Conservation (phyloP, 2,113 vertebrate genomes). For the Alosa alosa region DNA sequence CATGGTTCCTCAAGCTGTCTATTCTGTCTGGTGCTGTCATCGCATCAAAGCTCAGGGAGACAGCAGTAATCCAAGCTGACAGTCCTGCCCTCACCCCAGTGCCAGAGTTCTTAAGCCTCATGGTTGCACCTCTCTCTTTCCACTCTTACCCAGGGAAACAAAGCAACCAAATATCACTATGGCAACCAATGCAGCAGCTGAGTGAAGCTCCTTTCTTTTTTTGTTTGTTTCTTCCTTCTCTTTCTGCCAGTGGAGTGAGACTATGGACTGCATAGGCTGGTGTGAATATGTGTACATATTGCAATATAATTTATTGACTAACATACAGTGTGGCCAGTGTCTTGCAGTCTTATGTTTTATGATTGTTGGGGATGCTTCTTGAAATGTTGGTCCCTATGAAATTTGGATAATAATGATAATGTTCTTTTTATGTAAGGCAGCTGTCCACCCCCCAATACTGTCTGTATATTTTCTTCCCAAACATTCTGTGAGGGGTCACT, state of each 20-base stretch:
- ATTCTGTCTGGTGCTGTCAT: slow-evolving; percentile 56
- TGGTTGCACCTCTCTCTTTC: slow-evolving; percentile 46
- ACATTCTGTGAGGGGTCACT: too few species aligned
- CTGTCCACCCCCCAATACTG: neutral
- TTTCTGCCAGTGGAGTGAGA: neutral
- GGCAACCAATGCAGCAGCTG: slow-evolving; percentile 23
- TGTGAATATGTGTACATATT: neutral
- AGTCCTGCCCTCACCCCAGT: slow-evolving; percentile 51
- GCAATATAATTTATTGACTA: neutral
- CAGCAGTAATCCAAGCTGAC: slow-evolving; percentile 64
- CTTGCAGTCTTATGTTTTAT: too few species aligned
- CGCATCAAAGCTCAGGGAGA: slow-evolving; percentile 58
- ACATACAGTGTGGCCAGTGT: neutral
- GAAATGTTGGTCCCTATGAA: too few species aligned
- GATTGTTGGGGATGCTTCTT: too few species aligned
- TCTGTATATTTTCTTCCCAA: too few species aligned
- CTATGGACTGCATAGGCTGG: neutral
- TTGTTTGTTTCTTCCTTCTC: neutral
- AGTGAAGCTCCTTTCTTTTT: neutral
- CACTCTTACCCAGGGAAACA: slow-evolving; percentile 51
- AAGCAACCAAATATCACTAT: slow-evolving; percentile 49
- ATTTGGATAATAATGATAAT: too few species aligned
- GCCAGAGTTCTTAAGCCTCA: slow-evolving; percentile 32
- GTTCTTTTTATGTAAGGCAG: too few species aligned
- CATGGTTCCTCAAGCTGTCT: slow-evolving; percentile 52